These are phyloP conservation scores for Choloepus didactylus DNA, from an alignment of 2,797 vertebrate genomes.

Conservation along the genomic window DNA sequence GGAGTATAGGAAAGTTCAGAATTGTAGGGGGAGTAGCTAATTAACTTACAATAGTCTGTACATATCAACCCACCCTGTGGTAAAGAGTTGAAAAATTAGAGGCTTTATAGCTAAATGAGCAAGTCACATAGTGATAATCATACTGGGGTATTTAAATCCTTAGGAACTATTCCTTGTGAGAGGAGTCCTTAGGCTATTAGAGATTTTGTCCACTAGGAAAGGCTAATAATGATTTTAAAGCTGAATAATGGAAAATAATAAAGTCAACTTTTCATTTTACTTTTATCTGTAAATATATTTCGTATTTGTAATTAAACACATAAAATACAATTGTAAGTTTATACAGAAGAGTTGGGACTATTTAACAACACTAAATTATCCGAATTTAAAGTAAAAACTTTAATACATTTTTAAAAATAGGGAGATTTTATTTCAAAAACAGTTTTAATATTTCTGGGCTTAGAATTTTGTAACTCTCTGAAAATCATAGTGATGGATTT, in stretches of 20 bases:
- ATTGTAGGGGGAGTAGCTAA: neutral
- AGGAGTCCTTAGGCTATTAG: neutral
- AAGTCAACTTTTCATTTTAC: neutral
- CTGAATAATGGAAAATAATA: neutral
- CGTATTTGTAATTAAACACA: conserved; percentile 2
- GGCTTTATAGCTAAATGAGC: neutral
- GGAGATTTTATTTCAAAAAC: conserved; percentile 16
- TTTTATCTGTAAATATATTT: conserved; percentile 41
- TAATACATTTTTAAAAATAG: conserved; percentile 15
- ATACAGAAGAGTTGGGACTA: conserved; percentile 3
- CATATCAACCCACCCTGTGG: neutral
- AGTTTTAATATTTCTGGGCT: conserved; percentile 28
- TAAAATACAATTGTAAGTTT: neutral
- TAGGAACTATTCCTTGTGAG: neutral
- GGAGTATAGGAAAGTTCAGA: neutral
- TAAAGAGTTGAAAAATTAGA: neutral
- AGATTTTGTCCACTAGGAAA: conserved; percentile 13
- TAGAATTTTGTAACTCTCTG: conserved; percentile 21
- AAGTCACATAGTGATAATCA: neutral
- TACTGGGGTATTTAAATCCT: neutral
- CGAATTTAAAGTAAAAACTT: conserved; percentile 8
- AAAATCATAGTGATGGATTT: conserved; percentile 50
- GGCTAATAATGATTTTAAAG: conserved; percentile 27
- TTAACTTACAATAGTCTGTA: neutral
- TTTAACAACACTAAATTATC: conserved; percentile 31